Evolutionary conservation across 2,113 vertebrate species (phyloP), one percentile per base, ranked within the genome.

Genomic region (Misgurnus mizolepis): DNA sequence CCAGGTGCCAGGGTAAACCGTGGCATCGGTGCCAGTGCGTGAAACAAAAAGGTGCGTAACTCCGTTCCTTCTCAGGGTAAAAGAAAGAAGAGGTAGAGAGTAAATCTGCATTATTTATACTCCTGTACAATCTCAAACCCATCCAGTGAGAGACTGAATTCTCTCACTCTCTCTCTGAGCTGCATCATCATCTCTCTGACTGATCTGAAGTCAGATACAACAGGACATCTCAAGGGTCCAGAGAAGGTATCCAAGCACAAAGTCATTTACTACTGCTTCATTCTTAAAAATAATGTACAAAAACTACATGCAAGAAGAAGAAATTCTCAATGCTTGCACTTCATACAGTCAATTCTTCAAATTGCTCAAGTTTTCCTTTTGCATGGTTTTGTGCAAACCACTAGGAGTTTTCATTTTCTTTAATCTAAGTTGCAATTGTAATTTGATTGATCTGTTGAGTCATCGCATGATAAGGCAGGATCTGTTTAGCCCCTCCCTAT

Each of bases 41-140:
- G 22, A 80, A 78, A 67, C 82, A 77, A 49, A 74, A 80, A 82
- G 79, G 62, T 84, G 67, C 45, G 68, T 61, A 74, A 86, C 82
- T 85, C 85, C 83, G 60, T 82, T 76, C 83, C 82, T 84, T 79
- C 22, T 41, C 47, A 75, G 70, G 58, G 82, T 45, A 60, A 4
- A 4, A 56, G 27, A 73, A 67, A 43, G 34, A 60, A 64, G 70
- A 80, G 75, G 18, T 27, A 10, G 76, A 76, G 71, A 82, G 79
- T 58, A 71, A 70, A 53, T 67, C 65, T 79, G 80, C 83, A 76
- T 84, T 84, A 81, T 85, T 85, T 75, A 85, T 82, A 79, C 34
- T 22, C 79, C 62, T 68, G 55, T 73, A 18, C 55, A 70, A 74
- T 74, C 68, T 78, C 79, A 78, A 78, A 78, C 69, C 7, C 18